Conservation (phyloP, 2,888 invertebrate genomes). For the Eupithecia subfuscata region DNA sequence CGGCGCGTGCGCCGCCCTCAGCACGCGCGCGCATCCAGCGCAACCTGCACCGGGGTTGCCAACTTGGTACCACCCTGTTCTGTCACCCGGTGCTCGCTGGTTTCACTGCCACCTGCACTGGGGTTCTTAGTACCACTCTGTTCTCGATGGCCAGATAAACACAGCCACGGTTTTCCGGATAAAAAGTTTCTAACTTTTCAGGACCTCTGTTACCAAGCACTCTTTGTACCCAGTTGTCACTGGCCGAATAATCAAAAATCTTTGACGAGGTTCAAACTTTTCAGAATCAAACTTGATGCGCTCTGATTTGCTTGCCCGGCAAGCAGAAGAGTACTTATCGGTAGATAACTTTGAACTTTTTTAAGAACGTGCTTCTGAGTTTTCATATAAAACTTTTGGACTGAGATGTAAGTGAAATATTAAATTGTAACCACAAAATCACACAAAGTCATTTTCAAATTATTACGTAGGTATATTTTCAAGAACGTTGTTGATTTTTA, state of each 20-base stretch:
- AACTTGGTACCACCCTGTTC: constrained; percentile 37
- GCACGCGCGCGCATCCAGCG: constrained; percentile 53
- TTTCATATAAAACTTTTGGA: background rate
- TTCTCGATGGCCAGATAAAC: background rate
- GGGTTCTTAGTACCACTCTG: background rate
- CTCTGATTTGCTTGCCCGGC: background rate
- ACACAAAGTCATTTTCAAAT: background rate
- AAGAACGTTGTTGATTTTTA: background rate
- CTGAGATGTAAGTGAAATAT: background rate
- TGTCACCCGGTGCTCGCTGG: background rate
- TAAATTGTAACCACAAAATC: background rate
- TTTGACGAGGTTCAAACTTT: background rate
- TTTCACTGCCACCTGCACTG: background rate
- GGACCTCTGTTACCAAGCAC: background rate
- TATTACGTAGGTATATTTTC: background rate
- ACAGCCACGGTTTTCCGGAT: background rate
- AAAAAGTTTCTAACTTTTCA: background rate
- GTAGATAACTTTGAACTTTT: background rate
- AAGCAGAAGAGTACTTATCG: background rate
- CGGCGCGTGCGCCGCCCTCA: constrained; percentile 68
- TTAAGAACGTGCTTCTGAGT: background rate
- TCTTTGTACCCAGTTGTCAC: background rate
- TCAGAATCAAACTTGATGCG: background rate
- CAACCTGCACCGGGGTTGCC: constrained; percentile 56
- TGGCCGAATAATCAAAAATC: background rate